Evolutionary conservation across 2,797 vertebrate species (phyloP).

Genomic region (Danio kyathit): DNA sequence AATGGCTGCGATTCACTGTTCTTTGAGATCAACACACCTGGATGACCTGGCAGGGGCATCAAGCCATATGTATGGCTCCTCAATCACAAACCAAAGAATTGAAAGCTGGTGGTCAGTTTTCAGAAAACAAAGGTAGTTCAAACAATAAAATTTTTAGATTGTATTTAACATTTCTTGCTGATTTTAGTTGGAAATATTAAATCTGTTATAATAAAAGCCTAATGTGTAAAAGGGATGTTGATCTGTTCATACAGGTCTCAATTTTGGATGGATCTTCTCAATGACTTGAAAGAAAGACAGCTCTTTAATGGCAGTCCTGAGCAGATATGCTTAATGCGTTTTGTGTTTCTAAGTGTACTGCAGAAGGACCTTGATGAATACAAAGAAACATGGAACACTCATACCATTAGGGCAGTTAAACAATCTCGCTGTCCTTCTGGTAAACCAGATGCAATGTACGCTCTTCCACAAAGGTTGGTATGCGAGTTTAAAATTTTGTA

Average conservation of each 20-base stretch:
- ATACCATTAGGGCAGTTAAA: slow-evolving; percentile 21
- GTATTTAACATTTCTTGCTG: background rate
- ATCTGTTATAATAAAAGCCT: too few relatives aligned
- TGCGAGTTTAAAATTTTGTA: background rate
- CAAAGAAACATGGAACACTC: slow-evolving; percentile 44
- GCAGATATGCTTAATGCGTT: slow-evolving; percentile 38
- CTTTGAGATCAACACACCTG: slow-evolving; percentile 45
- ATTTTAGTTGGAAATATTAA: background rate
- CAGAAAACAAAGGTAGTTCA: slow-evolving; percentile 53
- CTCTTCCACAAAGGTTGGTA: slow-evolving; percentile 16
- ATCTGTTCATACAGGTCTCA: slow-evolving; percentile 17
- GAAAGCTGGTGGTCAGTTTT: slow-evolving; percentile 56
- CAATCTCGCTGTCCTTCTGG: slow-evolving; percentile 17
- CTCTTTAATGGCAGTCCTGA: slow-evolving; percentile 30
- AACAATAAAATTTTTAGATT: background rate
- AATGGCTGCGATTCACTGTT: slow-evolving; percentile 56
- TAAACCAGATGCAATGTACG: slow-evolving; percentile 9
- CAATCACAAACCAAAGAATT: slow-evolving; percentile 46
- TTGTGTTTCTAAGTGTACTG: slow-evolving; percentile 40
- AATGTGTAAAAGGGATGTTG: background rate
- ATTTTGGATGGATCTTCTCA: slow-evolving; percentile 52
- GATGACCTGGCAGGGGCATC: slow-evolving; percentile 46
- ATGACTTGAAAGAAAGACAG: slow-evolving; percentile 35
- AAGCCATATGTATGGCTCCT: slow-evolving; percentile 54
- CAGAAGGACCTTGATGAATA: slow-evolving; percentile 50